Evolutionary conservation across 1,140 invertebrate species (phyloP), one percentile per base, ranked within the genome.

Genomic region (Planococcus citri): DNA sequence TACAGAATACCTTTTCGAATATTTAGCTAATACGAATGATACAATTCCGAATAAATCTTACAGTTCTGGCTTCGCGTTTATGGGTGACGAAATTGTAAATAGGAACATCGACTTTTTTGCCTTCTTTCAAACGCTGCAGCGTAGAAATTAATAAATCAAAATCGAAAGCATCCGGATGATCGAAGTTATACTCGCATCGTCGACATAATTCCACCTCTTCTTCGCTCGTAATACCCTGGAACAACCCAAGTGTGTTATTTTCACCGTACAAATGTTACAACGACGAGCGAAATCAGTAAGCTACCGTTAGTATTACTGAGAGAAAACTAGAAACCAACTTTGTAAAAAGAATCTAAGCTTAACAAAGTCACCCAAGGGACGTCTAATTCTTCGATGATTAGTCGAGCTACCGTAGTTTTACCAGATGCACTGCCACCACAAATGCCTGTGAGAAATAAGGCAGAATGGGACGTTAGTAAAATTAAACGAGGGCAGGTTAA

Each of bases 271-370:
- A n/a, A 20, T 4, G 17, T 22, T 58, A 58, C n/a, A 6, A n/a
- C 17, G n/a, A 41, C n/a, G n/a, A n/a, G n/a, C 3, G 51, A 58
- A 20, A 20, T 22, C 17, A 51, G 17, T 38, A 27, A 20, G 25
- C n/a, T 69, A 69, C 69, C 3, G 17, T 8, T 8, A 58, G 21
- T 22, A 8, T 8, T n/a, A n/a, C n/a, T n/a, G n/a, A 4, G 6
- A 58, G 51, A 17, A n/a, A 58, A 4, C 6, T n/a, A n/a, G 57
- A n/a, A 51, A 51, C 41, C 2, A 76, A 94, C 95, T 85, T 99
- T 99, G 78, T 99, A 99, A 81, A 99, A 99, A 3, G 94, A 98
- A 77, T 99, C 97, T 95, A 99, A 96, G 76, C 94, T 96, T 41
- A 99, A 84, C 1, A 99, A 83, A 25, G 95, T 98, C 27, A 99